Evolutionary conservation across 2,797 vertebrate genomes (phyloP).

Genomic region (Ptychadena robeensis): DNA sequence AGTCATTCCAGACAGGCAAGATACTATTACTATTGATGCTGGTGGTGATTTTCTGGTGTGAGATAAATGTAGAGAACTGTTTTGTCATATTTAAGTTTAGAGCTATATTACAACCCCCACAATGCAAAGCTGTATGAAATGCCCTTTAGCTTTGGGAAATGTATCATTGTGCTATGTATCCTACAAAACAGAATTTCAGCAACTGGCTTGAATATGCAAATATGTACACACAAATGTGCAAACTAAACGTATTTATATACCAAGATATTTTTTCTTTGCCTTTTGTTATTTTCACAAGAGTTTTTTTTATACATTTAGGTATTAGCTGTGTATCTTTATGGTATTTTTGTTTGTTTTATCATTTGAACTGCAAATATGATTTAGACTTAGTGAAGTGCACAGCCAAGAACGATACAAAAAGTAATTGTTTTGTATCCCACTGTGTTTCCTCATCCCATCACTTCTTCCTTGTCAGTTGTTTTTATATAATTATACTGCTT

Average conservation of each 20-base stretch:
- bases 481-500: constrained; percentile 55
- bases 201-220: constrained; percentile 42
- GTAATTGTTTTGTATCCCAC: constrained; percentile 59
- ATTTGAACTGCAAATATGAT: constrained; percentile 49
- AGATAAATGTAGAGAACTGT: background rate
- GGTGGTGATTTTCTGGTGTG: background rate
- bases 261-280: constrained; percentile 26
- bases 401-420: constrained; percentile 49
- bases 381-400: constrained; percentile 40
- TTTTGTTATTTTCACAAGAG: constrained; percentile 53
- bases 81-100: constrained; percentile 2
- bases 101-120: constrained; percentile 3
- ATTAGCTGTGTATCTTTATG: constrained; percentile 51
- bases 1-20: too few species aligned
- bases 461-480: constrained; percentile 55
- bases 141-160: constrained; percentile 21
- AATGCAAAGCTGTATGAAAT: constrained; percentile 3
- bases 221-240: constrained; percentile 27
- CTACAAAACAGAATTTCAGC: constrained; percentile 13
- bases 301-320: constrained; percentile 44
- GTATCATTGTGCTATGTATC: constrained; percentile 17
- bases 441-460: constrained; percentile 55
- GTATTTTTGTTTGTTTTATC: constrained; percentile 31
- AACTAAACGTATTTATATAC: constrained; percentile 31
- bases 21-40: too few species aligned